phyloP scores from a whole-genome alignment of 2,113 vertebrate genomes.

The Rhinichthys klamathensis region DNA sequence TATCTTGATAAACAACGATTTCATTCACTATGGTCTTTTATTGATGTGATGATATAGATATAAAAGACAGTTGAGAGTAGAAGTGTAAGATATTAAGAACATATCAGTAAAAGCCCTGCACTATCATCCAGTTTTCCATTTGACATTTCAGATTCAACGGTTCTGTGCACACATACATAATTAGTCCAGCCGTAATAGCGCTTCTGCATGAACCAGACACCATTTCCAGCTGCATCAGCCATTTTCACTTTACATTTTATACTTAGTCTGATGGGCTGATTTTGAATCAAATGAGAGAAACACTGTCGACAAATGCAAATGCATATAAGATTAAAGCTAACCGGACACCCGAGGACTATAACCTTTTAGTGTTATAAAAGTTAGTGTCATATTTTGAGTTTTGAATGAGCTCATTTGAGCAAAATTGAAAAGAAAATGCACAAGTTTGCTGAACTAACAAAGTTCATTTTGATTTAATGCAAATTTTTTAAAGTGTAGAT shows the following conservation, averaged over 20 bases:
- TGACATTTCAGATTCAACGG: conserved; percentile 42
- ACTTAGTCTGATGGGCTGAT: background rate
- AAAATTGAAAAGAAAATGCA: background rate
- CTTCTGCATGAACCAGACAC: conserved; percentile 22
- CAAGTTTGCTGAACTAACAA: background rate
- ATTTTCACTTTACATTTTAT: conserved; percentile 3
- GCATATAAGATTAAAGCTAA: background rate
- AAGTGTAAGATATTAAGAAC: conserved; percentile 7
- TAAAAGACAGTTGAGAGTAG: background rate
- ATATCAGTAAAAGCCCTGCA: conserved; percentile 30
- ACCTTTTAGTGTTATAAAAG: background rate
- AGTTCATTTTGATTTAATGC: background rate
- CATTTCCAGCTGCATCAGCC: conserved; percentile 3
- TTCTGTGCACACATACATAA: conserved; percentile 33
- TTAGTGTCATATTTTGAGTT: background rate
- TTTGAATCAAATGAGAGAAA: background rate
- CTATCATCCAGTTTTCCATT: conserved; percentile 28
- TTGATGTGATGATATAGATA: background rate
- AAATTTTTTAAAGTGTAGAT: background rate
- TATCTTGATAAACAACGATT: background rate
- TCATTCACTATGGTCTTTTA: background rate
- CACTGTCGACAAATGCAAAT: conserved; percentile 15
- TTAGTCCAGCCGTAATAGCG: conserved; percentile 33
- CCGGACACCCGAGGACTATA: background rate
- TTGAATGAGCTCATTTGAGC: background rate